Evolutionary conservation across 2,888 invertebrate genomes (phyloP).

Genomic region (Lochmaea capreae): DNA sequence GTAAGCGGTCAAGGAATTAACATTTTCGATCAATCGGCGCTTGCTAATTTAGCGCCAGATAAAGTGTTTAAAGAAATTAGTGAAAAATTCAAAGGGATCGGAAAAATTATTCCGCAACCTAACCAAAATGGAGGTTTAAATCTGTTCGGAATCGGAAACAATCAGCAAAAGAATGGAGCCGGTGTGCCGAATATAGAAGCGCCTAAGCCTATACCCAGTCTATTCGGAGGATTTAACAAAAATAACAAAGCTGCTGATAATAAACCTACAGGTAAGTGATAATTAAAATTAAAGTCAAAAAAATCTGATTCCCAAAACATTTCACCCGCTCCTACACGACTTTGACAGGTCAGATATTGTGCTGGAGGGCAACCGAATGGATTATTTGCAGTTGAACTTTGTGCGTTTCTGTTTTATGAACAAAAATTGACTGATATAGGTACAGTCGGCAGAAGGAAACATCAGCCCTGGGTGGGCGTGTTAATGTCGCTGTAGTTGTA

Average conservation of each 20-base stretch:
- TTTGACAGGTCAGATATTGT: no score
- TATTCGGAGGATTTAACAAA: slow-evolving; percentile 1
- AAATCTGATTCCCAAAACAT: no score
- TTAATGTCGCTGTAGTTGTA: no score
- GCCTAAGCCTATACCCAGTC: background rate
- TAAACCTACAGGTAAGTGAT: background rate
- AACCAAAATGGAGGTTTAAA: slow-evolving; percentile 5
- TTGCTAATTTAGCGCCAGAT: slow-evolving; percentile 24
- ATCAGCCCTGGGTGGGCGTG: no score
- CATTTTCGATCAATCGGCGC: slow-evolving; percentile 22
- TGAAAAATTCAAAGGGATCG: slow-evolving; percentile 2
- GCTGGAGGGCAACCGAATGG: no score
- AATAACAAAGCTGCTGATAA: background rate
- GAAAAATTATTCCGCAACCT: background rate
- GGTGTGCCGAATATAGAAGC: slow-evolving; percentile 9
- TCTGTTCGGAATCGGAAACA: slow-evolving; percentile 13
- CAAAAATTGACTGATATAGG: no score
- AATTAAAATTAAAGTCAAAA: no score
- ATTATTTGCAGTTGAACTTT: no score
- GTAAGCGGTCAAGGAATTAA: slow-evolving; percentile 18
- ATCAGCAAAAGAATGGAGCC: slow-evolving; percentile 2
- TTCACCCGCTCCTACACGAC: no score
- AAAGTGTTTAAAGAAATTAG: slow-evolving; percentile 30
- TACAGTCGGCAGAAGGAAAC: no score
- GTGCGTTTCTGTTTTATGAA: no score